These are phyloP conservation scores for Eupeodes corollae DNA, from an alignment of 1,140 invertebrate genomes.

Conservation along the genomic window DNA sequence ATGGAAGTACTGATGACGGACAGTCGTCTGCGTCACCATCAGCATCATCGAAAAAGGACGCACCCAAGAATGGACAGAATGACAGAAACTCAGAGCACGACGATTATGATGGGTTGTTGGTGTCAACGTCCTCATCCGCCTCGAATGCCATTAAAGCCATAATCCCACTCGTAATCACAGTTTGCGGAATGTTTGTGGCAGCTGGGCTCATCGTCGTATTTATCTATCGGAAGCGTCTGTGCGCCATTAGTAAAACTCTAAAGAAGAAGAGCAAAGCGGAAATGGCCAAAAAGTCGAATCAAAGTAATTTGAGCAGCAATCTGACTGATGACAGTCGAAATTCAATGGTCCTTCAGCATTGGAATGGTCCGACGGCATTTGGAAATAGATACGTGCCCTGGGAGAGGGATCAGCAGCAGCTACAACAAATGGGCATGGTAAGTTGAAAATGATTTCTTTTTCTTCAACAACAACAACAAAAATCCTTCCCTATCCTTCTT, in stretches of 20 bases:
- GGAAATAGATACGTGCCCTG: slow-evolving; percentile 72
- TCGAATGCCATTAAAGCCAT: slow-evolving; percentile 37
- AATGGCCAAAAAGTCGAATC: slow-evolving; percentile 41
- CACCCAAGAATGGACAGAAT: neutral
- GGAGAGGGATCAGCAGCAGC: slow-evolving; percentile 51
- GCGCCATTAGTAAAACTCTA: slow-evolving; percentile 32
- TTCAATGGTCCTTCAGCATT: slow-evolving; percentile 48
- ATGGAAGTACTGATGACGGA: neutral
- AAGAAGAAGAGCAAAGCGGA: slow-evolving; percentile 46
- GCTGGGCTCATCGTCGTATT: slow-evolving; percentile 42
- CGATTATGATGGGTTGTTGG: slow-evolving; percentile 4
- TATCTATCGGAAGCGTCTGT: slow-evolving; percentile 46
- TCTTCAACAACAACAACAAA: neutral
- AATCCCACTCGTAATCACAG: slow-evolving; percentile 44
- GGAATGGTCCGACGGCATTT: slow-evolving; percentile 61
- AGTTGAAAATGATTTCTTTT: neutral
- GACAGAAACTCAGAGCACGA: slow-evolving; percentile 3
- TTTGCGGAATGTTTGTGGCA: slow-evolving; percentile 44
- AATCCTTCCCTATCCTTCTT: too few relatives aligned
- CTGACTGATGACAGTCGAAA: slow-evolving; percentile 31
- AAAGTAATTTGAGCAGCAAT: slow-evolving; percentile 25
- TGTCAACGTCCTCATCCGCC: slow-evolving; percentile 14
- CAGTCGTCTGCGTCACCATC: too few relatives aligned
- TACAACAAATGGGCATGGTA: slow-evolving; percentile 28
- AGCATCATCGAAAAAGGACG: too few relatives aligned